A percentile compares a stretch with the other conserved stretches of the same genome.
These are phyloP conservation scores for Platynereis dumerilii DNA, from an alignment of 2,888 invertebrate genomes.

Conservation along the genomic window DNA sequence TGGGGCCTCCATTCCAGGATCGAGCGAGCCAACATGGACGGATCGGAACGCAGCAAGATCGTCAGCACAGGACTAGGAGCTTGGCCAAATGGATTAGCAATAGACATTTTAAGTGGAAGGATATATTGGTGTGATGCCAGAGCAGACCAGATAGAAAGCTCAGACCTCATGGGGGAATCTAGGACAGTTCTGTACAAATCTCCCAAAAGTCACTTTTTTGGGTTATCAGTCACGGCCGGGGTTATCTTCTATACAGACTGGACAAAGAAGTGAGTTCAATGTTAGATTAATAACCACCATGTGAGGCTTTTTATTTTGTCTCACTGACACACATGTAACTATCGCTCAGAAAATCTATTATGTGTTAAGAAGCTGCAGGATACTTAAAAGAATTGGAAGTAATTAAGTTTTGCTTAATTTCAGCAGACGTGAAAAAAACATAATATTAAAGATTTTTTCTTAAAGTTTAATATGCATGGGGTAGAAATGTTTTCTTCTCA, in stretches of 20 bases:
- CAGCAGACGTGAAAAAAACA: too few species aligned
- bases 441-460: too few species aligned
- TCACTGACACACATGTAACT: background rate
- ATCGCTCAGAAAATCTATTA: background rate
- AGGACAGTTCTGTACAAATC: conserved; percentile 41
- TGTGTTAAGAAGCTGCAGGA: too few species aligned
- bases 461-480: too few species aligned
- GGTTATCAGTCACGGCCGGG: conserved; percentile 43
- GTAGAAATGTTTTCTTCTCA: too few species aligned
- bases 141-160: conserved; percentile 45
- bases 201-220: conserved; percentile 51
- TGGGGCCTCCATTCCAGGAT: conserved; percentile 81
- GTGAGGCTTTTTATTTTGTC: background rate
- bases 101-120: conserved; percentile 72
- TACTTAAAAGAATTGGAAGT: too few species aligned
- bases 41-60: conserved; percentile 73
- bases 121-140: conserved; percentile 55
- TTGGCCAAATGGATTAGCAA: conserved; percentile 87
- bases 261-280: conserved; percentile 50
- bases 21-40: conserved; percentile 79
- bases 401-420: too few species aligned
- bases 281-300: too few species aligned
- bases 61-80: conserved; percentile 71
- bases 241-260: conserved; percentile 54
- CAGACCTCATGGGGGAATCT: conserved; percentile 39